These are phyloP conservation scores for Pseudococcus viburni DNA, from an alignment of 2,888 invertebrate genomes.

Conservation along the genomic window DNA sequence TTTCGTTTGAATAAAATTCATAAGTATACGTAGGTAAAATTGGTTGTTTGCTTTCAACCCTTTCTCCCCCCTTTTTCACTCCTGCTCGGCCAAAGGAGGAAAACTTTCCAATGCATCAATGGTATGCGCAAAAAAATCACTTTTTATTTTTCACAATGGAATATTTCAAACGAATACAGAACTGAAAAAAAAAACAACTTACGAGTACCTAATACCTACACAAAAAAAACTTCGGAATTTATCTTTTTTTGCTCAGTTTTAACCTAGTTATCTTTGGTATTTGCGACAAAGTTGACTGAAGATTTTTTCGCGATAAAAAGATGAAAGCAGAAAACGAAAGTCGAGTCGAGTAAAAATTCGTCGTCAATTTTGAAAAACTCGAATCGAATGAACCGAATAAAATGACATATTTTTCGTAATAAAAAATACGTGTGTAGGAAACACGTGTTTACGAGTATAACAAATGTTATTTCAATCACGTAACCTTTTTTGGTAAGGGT, in stretches of 20 bases:
- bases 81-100: too few relatives aligned
- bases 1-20: too few relatives aligned
- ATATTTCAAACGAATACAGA: not conserved
- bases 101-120: not conserved
- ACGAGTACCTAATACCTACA: too few relatives aligned
- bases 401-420: not conserved
- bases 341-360: not conserved
- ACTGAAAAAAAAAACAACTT: not conserved
- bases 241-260: not conserved
- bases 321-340: not conserved
- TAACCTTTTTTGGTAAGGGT: too few relatives aligned
- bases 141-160: not conserved
- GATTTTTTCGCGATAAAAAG: not conserved
- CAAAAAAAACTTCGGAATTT: not conserved
- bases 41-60: too few relatives aligned
- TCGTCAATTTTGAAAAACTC: not conserved
- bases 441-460: too few relatives aligned
- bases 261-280: constrained; percentile 8
- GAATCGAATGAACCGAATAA: not conserved
- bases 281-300: not conserved
- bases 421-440: too few relatives aligned
- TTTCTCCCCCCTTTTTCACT: too few relatives aligned
- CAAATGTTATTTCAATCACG: too few relatives aligned
- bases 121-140: not conserved
- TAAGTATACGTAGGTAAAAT: too few relatives aligned